Base-by-base conservation (phyloP, 2,113 vertebrate species). In the Propithecus coquereli region DNA sequence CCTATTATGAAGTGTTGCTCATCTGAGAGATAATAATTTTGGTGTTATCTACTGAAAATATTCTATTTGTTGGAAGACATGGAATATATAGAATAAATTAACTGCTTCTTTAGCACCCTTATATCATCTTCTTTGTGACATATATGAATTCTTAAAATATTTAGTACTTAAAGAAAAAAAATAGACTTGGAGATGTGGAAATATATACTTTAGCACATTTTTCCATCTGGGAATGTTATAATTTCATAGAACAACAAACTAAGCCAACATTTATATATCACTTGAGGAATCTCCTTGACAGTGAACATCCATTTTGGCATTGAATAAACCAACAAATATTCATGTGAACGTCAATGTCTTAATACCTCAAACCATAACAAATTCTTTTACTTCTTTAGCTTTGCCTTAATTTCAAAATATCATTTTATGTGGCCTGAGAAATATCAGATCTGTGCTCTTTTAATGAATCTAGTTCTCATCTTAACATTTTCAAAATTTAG, bases 351-450 rank as follows among this genome's bases (percentile, higher is more conserved):
- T 93, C 71, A 83, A 43, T 92, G 5, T 83, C 87, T 92, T 96
- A 84, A 54, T 96, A 37, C 81, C 93, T 86, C 94, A 97, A 95
- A 94, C 87, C 94, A 61, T 94, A 54, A 88, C 70, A 79, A 81
- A 85, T 70, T 81, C 57, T 90, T 96, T 91, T 91, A 87, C 14
- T 80, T 8, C 52, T 92, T 81, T 47, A 85, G 34, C 16, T 57
- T 91, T 96, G 30, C 43, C 59, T 95, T 52, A 61, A 77, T 91
- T 92, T 95, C 11, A 63, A 90, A 96, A 82, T 25, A 73, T 81
- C 11, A 52, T 68, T 90, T 65, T 50, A 25, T 65, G 23, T 70
- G n/a, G 2, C 17, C n/a, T 70, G 63, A 74, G 66, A 4, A 63
- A 40, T 50, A 65, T 87, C 23, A 52, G 27, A 65, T 94, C 25